Evolutionary conservation across 2,797 vertebrate species (phyloP).

Genomic region (Crax fasciolata): DNA sequence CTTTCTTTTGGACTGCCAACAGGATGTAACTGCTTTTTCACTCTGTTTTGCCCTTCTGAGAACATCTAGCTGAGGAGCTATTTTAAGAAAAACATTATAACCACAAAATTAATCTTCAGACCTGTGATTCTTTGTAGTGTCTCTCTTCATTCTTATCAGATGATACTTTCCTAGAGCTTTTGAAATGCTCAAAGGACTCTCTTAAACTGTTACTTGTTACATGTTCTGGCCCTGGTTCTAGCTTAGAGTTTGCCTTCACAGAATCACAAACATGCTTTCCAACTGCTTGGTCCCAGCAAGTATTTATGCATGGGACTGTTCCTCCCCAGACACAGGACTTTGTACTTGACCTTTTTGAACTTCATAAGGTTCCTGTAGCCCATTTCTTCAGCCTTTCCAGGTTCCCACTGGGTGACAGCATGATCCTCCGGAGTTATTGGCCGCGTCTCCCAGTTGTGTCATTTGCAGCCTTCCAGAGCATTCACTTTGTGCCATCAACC

Average conservation of each 20-base stretch:
- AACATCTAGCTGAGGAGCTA: not conserved
- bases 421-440: not conserved
- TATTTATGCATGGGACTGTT: not conserved
- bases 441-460: not conserved
- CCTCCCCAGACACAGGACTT: not conserved
- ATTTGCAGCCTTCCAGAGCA: too few relatives aligned
- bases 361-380: not conserved
- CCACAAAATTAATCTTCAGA: not conserved
- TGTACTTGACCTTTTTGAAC: not conserved
- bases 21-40: not conserved
- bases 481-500: not conserved
- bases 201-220: not conserved
- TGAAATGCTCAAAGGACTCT: not conserved
- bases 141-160: not conserved
- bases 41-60: not conserved
- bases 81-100: not conserved
- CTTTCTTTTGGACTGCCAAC: not conserved
- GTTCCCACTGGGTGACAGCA: not conserved
- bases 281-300: not conserved
- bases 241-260: not conserved
- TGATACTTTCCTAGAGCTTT: not conserved
- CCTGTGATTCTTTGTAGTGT: not conserved
- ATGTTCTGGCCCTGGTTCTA: not conserved
- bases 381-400: not conserved
- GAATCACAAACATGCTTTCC: not conserved